A percentile compares a stretch with the other conserved stretches of the same genome.
phyloP scores from a whole-genome alignment of 2,888 invertebrate genomes.

The Drosophila maculinotata region DNA sequence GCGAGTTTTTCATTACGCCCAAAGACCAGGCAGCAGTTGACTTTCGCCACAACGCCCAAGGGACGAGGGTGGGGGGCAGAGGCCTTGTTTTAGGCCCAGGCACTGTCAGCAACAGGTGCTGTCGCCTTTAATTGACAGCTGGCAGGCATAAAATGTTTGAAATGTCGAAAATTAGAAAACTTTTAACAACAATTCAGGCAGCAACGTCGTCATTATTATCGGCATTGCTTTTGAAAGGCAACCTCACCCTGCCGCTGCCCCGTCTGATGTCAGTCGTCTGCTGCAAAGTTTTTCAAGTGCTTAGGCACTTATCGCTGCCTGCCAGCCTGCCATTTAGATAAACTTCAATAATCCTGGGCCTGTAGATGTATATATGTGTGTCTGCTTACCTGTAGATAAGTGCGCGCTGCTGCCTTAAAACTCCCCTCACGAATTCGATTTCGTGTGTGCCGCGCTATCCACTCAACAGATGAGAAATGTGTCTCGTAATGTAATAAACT shows the following conservation, averaged over 20 bases:
- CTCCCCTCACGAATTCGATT: slow-evolving; percentile 72
- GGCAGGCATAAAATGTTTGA: slow-evolving; percentile 77
- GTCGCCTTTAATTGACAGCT: slow-evolving; percentile 79
- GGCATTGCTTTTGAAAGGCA: slow-evolving; percentile 54
- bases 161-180: slow-evolving; percentile 80
- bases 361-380: slow-evolving; percentile 10
- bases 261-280: slow-evolving; percentile 14
- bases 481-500: slow-evolving; percentile 65
- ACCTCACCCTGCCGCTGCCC: slow-evolving; percentile 4
- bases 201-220: slow-evolving; percentile 70
- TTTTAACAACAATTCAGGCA: slow-evolving; percentile 73
- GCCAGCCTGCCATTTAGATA: slow-evolving; percentile 66
- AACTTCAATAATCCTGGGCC: slow-evolving; percentile 72
- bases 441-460: slow-evolving; percentile 33
- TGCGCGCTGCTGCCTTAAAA: slow-evolving; percentile 50
- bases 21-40: slow-evolving; percentile 56
- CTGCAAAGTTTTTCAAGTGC: slow-evolving; percentile 72
- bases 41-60: slow-evolving; percentile 45
- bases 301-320: slow-evolving; percentile 74
- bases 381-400: slow-evolving; percentile 72
- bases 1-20: slow-evolving; percentile 63
- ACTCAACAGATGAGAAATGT: slow-evolving; percentile 52
- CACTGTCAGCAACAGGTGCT: slow-evolving; percentile 78
- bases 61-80: background rate
- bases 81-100: slow-evolving; percentile 34